phyloP scores from a whole-genome alignment of 2,113 vertebrate species.

The Chiloscyllium plagiosum region DNA sequence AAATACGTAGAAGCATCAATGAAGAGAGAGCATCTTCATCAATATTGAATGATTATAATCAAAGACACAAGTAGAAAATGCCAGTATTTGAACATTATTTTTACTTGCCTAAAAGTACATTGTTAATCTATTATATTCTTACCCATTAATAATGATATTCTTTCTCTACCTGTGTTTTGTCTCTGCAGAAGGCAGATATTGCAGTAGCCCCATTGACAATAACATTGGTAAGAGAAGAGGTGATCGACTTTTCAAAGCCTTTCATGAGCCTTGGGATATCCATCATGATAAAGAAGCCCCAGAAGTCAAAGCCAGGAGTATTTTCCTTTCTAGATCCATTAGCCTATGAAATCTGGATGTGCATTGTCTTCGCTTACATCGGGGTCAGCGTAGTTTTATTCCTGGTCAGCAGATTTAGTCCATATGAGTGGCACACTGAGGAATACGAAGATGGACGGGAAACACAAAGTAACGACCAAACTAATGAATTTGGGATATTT shows the following conservation, averaged over 20 bases:
- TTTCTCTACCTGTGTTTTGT: conserved; percentile 46
- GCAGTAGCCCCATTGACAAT: conserved; percentile 95
- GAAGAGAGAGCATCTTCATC: neutral
- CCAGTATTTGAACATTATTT: neutral
- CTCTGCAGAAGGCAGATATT: conserved; percentile 92
- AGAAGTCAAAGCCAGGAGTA: conserved; percentile 98
- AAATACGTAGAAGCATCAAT: neutral
- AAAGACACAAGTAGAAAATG: neutral
- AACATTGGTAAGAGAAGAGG: conserved; percentile 95
- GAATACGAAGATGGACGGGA: conserved; percentile 96
- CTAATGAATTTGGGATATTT: conserved; percentile 99
- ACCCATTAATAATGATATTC: neutral
- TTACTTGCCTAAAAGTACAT: neutral
- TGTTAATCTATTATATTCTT: neutral
- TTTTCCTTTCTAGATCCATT: conserved; percentile 98
- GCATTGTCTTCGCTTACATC: conserved; percentile 98
- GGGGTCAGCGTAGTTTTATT: conserved; percentile 99
- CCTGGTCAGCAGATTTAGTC: conserved; percentile 98
- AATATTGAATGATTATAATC: neutral
- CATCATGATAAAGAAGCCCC: conserved; percentile 99
- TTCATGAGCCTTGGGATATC: conserved; percentile 99
- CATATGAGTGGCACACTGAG: conserved; percentile 98
- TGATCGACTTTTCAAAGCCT: conserved; percentile 98
- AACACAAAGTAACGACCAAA: conserved; percentile 96
- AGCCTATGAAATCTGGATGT: conserved; percentile 99